phyloP scores from a whole-genome alignment of 2,113 vertebrate species.

The Austrofundulus limnaeus region DNA sequence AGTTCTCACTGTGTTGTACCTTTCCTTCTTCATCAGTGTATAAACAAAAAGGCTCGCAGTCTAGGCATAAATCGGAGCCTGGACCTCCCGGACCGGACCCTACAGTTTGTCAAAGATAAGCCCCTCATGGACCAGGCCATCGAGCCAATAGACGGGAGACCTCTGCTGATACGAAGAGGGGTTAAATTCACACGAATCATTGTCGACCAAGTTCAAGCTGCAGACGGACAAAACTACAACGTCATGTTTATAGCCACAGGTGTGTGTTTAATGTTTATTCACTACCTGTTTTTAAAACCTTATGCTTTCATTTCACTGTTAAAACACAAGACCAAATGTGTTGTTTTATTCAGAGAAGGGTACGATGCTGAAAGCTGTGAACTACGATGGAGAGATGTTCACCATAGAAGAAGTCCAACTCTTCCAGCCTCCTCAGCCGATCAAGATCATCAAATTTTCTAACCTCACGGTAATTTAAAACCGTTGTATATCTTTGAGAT shows the following conservation, averaged over 20 bases:
- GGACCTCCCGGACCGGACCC: slow-evolving; percentile 78
- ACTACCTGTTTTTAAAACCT: not conserved
- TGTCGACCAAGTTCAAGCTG: slow-evolving; percentile 67
- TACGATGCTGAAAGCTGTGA: slow-evolving; percentile 81
- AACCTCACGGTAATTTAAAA: slow-evolving; percentile 68
- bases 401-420: slow-evolving; percentile 83
- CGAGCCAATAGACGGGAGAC: slow-evolving; percentile 54
- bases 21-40: slow-evolving; percentile 65
- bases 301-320: not conserved
- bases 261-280: slow-evolving; percentile 27
- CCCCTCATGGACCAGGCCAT: slow-evolving; percentile 79
- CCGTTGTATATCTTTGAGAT: not conserved
- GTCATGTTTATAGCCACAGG: slow-evolving; percentile 86
- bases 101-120: slow-evolving; percentile 78
- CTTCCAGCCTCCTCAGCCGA: slow-evolving; percentile 64
- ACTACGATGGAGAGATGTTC: slow-evolving; percentile 75
- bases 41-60: slow-evolving; percentile 62
- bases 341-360: slow-evolving; percentile 72
- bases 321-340: not conserved
- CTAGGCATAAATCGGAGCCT: slow-evolving; percentile 54
- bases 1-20: slow-evolving; percentile 26
- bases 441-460: slow-evolving; percentile 77
- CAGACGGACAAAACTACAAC: slow-evolving; percentile 60
- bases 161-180: slow-evolving; percentile 73
- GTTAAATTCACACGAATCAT: slow-evolving; percentile 74